Percentiles rank a stretch among this genome's conserved stretches.
These are phyloP conservation scores for Streblospio benedicti DNA, from an alignment of 1,140 invertebrate species.

Conservation along the genomic window DNA sequence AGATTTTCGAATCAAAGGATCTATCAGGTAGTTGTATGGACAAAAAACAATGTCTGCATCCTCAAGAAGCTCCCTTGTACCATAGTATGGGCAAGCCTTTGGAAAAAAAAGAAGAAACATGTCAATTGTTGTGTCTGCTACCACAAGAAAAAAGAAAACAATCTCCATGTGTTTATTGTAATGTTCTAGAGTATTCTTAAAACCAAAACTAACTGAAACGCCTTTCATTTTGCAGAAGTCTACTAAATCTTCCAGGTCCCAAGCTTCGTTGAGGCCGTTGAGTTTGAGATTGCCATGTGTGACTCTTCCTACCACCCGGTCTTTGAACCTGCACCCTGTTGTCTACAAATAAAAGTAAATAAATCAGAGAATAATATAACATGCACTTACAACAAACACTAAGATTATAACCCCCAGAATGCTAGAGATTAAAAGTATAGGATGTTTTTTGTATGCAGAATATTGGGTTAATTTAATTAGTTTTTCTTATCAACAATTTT, in stretches of 20 bases:
- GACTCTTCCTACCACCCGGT: constrained; percentile 25
- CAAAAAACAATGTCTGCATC: constrained; percentile 89
- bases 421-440: too few relatives aligned
- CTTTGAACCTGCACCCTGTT: constrained; percentile 35
- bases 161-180: too few relatives aligned
- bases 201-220: too few relatives aligned
- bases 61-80: constrained; percentile 69
- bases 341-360: constrained; percentile 21
- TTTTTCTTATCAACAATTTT: too few relatives aligned
- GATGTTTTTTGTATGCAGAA: too few relatives aligned
- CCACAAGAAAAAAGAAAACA: too few relatives aligned
- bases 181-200: too few relatives aligned
- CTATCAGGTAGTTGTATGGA: constrained; percentile 96
- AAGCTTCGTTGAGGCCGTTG: constrained; percentile 32
- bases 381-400: too few relatives aligned
- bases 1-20: constrained; percentile 66
- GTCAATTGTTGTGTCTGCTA: too few relatives aligned
- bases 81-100: constrained; percentile 81
- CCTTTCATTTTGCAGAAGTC: constrained; percentile 27
- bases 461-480: too few relatives aligned
- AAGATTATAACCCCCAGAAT: too few relatives aligned
- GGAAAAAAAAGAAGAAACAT: background rate
- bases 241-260: constrained; percentile 43
- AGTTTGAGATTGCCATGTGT: constrained; percentile 23
- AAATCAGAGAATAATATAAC: too few relatives aligned